Percentiles rank a stretch among this genome's conserved stretches.
Evolutionary conservation across 2,113 vertebrate species (phyloP).

Genomic region (Amblyopsis rosae): DNA sequence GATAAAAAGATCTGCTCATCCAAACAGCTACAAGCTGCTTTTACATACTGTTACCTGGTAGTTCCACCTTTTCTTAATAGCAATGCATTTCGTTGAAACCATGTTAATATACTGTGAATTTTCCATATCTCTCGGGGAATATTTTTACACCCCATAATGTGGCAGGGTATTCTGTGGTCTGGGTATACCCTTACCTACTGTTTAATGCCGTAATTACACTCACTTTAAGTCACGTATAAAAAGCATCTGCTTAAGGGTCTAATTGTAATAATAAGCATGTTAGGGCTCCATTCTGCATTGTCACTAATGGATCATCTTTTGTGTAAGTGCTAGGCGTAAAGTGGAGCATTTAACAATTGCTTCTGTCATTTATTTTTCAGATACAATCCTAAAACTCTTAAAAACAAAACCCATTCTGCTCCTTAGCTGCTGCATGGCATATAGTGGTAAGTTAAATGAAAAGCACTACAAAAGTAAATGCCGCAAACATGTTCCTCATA

Average conservation of each 20-base stretch:
- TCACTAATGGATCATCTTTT: not conserved
- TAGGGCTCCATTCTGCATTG: too few relatives aligned
- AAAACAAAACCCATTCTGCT: conserved; percentile 87
- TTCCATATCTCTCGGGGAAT: conserved; percentile 13
- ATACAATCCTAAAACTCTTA: conserved; percentile 84
- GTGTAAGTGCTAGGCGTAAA: not conserved
- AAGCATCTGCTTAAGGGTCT: too few relatives aligned
- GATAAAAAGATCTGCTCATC: conserved; percentile 53
- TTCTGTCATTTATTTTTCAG: conserved; percentile 68
- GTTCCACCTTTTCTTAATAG: too few relatives aligned
- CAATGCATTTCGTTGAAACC: too few relatives aligned
- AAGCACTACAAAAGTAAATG: not conserved
- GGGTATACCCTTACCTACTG: too few relatives aligned
- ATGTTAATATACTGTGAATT: not conserved
- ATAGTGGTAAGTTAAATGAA: conserved; percentile 84
- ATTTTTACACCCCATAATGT: conserved; percentile 20
- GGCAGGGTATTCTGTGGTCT: not conserved
- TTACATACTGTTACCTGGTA: not conserved
- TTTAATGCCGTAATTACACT: too few relatives aligned
- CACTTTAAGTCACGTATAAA: too few relatives aligned
- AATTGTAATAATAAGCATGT: too few relatives aligned
- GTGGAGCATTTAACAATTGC: conserved; percentile 8
- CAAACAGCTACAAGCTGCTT: conserved; percentile 37
- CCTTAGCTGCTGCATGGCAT: conserved; percentile 90
- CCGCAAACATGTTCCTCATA: conserved; percentile 9